Evolutionary conservation across 2,113 vertebrate species (phyloP), one percentile per base, ranked within the genome.

Genomic region (Cepphus grylle): DNA sequence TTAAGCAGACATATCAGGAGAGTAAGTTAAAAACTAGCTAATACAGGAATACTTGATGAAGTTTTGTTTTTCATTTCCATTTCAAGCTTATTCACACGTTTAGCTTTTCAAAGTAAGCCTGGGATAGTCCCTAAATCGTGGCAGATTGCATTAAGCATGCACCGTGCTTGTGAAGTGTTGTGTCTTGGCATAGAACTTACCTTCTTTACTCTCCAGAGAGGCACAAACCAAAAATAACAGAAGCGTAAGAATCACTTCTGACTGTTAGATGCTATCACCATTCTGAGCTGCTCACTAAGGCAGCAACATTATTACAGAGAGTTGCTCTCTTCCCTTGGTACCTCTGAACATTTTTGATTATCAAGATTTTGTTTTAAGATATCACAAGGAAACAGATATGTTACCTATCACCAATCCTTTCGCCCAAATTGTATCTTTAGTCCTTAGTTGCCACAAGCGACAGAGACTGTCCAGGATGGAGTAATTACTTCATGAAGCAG

Each of bases 191-290:
- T 13, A n/a, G 70, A 86, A 94, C 98, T 98, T 97, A 98, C 98
- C 98, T 98, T 96, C 71, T 92, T 97, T 91, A 76, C 97, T 94
- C 97, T 98, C 97, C 98, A 98, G 97, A 98, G 97, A 98, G 98
- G 97, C 98, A 98, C 96, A 96, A 97, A 96, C 90, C 93, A 97
- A 95, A 66, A 86, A 94, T 71, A 96, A 96, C 84, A 95, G 76
- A 97, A 92, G 70, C 38, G 11, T 96, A 71, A 97, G 85, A 65
- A 85, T 87, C 86, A 94, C 89, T 91, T 96, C 92, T 91, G 84
- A 70, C 77, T 63, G 61, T 84, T 19, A 45, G 56, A 47, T 73
- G 38, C 38, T 59, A 63, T 77, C 74, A 70, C 43, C 50, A 47
- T 58, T 90, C 94, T 73, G 93, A 96, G 93, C 52, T 89, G 87